Conservation (phyloP, 1,140 invertebrate species). For the Formica exsecta region DNA sequence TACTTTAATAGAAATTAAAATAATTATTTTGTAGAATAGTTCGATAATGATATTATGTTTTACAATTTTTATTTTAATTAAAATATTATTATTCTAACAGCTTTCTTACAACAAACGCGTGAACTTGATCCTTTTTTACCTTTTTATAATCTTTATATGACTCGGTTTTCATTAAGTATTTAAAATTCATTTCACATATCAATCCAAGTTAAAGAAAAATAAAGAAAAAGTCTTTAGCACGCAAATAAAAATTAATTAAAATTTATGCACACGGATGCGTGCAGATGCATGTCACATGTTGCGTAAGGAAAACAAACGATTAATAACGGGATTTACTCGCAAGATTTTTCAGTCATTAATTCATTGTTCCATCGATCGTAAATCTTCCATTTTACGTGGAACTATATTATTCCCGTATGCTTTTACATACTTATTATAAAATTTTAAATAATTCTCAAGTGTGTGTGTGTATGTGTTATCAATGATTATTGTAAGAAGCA, state of each 20-base stretch:
- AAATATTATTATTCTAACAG: too few species aligned
- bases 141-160: not conserved
- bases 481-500: conserved; percentile 27
- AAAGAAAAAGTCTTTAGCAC: conserved; percentile 2
- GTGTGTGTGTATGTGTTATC: not conserved
- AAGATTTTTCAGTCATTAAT: conserved; percentile 57
- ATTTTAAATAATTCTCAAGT: conserved; percentile 54
- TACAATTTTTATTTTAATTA: too few species aligned
- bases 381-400: conserved; percentile 48
- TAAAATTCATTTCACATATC: not conserved
- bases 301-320: conserved; percentile 51
- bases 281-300: conserved; percentile 21
- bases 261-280: conserved; percentile 57
- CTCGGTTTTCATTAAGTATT: not conserved
- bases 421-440: conserved; percentile 10
- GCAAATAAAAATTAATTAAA: conserved; percentile 39
- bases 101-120: too few species aligned
- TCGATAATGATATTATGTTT: too few species aligned
- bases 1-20: too few species aligned
- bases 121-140: too few species aligned
- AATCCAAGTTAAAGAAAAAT: conserved; percentile 8
- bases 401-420: conserved; percentile 45
- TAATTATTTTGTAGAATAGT: too few species aligned
- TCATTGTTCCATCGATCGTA: conserved; percentile 56
- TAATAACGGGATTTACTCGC: conserved; percentile 52